Conservation (phyloP, 2,888 invertebrate species). For the Xestoiulus laeticollis region DNA sequence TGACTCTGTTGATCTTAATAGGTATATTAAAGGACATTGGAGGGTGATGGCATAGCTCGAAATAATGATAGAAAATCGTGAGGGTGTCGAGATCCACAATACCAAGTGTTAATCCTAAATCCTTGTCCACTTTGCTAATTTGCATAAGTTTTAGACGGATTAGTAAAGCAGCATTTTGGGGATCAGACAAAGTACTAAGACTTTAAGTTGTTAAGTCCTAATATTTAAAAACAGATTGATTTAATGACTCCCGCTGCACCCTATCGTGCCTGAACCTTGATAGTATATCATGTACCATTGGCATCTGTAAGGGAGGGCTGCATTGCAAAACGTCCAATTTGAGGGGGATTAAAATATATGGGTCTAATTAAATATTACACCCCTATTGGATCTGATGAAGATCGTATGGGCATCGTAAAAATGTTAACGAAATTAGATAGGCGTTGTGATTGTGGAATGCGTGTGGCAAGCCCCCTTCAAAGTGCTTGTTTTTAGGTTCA, state of each 20-base stretch:
- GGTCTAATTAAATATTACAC: background rate
- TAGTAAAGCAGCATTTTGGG: background rate
- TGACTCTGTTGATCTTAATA: no score
- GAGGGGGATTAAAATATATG: background rate
- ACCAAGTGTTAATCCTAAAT: background rate
- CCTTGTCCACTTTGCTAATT: background rate
- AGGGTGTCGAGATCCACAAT: background rate
- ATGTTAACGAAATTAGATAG: background rate
- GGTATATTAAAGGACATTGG: no score
- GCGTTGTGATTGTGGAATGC: conserved; percentile 1
- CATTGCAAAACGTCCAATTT: background rate
- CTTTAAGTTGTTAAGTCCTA: background rate
- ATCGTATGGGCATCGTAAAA: background rate
- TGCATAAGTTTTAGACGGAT: background rate
- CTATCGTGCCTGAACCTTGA: background rate
- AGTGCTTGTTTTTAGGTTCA: background rate
- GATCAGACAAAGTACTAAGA: background rate
- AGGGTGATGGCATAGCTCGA: no score
- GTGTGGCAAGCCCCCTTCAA: background rate
- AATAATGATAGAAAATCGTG: background rate
- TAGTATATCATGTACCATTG: background rate
- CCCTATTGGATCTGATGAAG: background rate
- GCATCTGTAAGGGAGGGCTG: background rate
- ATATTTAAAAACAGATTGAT: background rate
- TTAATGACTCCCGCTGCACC: background rate